Evolutionary conservation across 2,888 invertebrate genomes (phyloP), one percentile per base, ranked within the genome.

Genomic region (Rambutsinella grinnellia): DNA sequence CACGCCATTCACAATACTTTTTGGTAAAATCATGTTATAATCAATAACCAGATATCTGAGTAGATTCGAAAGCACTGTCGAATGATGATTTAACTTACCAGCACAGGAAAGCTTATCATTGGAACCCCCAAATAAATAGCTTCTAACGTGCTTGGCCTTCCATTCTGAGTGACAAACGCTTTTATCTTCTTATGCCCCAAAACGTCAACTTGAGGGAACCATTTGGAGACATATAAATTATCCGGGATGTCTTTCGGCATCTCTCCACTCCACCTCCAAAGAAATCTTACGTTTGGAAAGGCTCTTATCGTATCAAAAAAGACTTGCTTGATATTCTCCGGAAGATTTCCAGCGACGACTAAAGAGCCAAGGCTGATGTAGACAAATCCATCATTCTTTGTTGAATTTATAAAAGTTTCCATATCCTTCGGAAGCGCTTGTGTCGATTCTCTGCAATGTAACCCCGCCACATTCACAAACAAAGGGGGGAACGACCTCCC

Each of bases 181-280:
- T 17, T 17, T 2, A 62, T 62, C n/a, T 49, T 62, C 6, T 46
- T n/a, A 49, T 56, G 56, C 5, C 51, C 80, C 15, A 85, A 60
- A 8, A 85, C 66, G 17, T 84, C 81, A 57, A 82, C 79, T 70
- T 85, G 85, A 0, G 84, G 83, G 24, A 84, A 69, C 84, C 84
- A 85, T 19, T 79, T 24, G n/a, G 71, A 56, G 1, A 81, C 75
- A 17, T 77, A 63, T 0, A 84, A 74, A 68, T 85, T 84, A 8
- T 77, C n/a, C 0, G 84, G 83, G 57, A 81, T 79, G 17, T 68
- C 67, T n/a, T n/a, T n/a, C 8, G 54, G 61, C 44, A 69, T 53
- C 1, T 27, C 57, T 3, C 82, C 83, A 47, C 80, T 80, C 83
- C 84, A 84, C 69, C 82, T 84, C 83, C 84, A 84, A 3, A 85